These are phyloP conservation scores for Eupsittula cactorum DNA, from an alignment of 2,113 vertebrate genomes.

Conservation along the genomic window DNA sequence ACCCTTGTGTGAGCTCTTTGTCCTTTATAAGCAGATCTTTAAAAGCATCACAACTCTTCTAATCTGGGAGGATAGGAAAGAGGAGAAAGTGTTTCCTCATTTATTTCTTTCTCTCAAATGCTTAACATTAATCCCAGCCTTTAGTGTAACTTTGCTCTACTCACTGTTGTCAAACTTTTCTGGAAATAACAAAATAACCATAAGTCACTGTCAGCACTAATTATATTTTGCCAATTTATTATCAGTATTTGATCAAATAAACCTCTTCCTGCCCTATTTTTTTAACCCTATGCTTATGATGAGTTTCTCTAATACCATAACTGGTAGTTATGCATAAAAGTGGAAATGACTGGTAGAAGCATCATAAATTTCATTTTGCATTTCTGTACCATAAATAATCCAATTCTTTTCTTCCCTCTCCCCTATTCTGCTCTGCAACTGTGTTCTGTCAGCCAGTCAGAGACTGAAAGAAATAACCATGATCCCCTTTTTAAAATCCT, in stretches of 20 bases:
- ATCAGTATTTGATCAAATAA: background rate
- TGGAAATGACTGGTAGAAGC: background rate
- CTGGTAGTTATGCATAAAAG: background rate
- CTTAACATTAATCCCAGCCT: background rate
- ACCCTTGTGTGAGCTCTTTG: background rate
- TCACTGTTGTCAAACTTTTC: background rate
- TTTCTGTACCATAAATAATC: background rate
- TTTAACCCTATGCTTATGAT: background rate
- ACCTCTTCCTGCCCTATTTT: background rate
- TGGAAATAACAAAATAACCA: background rate
- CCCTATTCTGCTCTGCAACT: background rate
- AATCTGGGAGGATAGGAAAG: background rate
- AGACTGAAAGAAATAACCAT: background rate
- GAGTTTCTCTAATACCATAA: background rate
- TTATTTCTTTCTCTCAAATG: background rate
- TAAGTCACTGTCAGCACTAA: background rate
- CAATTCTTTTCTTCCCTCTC: background rate
- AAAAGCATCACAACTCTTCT: background rate
- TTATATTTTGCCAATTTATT: background rate
- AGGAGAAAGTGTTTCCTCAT: background rate
- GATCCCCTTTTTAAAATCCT: background rate
- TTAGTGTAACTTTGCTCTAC: background rate
- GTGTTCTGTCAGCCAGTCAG: background rate
- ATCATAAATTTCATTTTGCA: background rate
- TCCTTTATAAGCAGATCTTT: background rate